Conservation (phyloP, 2,888 invertebrate species). For the Phyllotreta striolata region DNA sequence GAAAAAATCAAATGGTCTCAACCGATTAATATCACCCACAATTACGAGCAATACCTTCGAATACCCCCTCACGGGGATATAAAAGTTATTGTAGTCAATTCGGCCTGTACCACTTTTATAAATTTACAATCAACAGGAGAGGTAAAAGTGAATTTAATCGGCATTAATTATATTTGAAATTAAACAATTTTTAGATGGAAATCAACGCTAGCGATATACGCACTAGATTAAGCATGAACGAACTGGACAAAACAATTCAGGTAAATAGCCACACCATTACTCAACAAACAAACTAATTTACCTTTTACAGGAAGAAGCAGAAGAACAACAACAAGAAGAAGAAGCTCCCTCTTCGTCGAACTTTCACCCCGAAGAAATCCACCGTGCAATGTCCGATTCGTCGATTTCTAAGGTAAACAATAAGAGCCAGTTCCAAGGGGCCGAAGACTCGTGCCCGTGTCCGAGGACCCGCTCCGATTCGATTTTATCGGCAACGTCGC, state of each 20-base stretch:
- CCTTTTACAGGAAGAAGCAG: background rate
- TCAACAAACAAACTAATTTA: background rate
- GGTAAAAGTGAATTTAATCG: slow-evolving; percentile 53
- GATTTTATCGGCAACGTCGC: slow-evolving; percentile 24
- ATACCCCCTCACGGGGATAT: slow-evolving; percentile 69
- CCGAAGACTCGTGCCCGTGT: slow-evolving; percentile 6
- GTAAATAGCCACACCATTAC: slow-evolving; percentile 14
- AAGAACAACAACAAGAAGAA: background rate
- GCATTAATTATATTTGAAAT: background rate
- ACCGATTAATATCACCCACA: slow-evolving; percentile 62
- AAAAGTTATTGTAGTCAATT: slow-evolving; percentile 63
- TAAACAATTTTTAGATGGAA: slow-evolving; percentile 66
- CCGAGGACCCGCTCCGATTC: slow-evolving; percentile 36
- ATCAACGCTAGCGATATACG: slow-evolving; percentile 84
- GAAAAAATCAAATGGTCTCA: slow-evolving; percentile 61
- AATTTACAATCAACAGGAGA: slow-evolving; percentile 68
- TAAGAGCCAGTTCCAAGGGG: background rate
- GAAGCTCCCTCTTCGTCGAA: background rate
- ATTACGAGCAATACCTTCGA: slow-evolving; percentile 67
- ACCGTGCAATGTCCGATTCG: slow-evolving; percentile 35
- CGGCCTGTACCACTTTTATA: slow-evolving; percentile 64
- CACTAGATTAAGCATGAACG: slow-evolving; percentile 66
- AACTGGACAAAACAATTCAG: slow-evolving; percentile 45
- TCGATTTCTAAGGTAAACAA: slow-evolving; percentile 19
- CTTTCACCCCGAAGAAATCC: slow-evolving; percentile 18